Percentiles rank a stretch among this genome's conserved stretches.
Evolutionary conservation across 2,797 vertebrate genomes (phyloP).

Genomic region (Erithacus rubecula): DNA sequence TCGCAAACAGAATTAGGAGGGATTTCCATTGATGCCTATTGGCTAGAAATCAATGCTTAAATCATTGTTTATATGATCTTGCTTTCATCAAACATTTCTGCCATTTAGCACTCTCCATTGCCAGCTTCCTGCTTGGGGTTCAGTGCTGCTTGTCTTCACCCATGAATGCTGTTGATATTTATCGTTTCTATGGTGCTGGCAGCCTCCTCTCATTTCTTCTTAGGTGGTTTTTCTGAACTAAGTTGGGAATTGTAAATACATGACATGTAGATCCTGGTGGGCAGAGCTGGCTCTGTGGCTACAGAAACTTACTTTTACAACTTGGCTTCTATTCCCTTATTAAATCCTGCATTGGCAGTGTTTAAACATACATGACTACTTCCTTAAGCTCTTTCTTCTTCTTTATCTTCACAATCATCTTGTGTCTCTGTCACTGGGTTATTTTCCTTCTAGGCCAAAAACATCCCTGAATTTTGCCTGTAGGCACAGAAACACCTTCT

Average conservation of each 20-base stretch:
- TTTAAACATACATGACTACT: neutral
- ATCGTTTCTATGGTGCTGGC: neutral
- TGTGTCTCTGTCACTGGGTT: neutral
- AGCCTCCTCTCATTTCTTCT: neutral
- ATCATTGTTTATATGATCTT: conserved; percentile 11
- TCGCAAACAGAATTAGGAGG: neutral
- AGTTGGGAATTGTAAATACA: neutral
- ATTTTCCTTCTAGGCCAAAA: conserved; percentile 13
- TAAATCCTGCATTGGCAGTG: neutral
- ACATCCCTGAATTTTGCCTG: neutral
- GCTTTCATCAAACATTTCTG: conserved; percentile 5
- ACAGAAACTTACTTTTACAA: neutral
- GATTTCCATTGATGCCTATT: conserved; percentile 14
- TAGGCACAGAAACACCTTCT: neutral
- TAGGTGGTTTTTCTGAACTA: neutral
- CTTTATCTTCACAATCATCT: neutral
- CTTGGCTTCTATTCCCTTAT: neutral
- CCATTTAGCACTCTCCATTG: neutral
- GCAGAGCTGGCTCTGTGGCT: neutral
- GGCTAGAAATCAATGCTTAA: conserved; percentile 21
- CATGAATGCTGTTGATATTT: neutral
- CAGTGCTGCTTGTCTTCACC: neutral
- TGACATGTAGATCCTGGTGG: neutral
- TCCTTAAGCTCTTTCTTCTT: neutral
- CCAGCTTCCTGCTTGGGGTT: neutral